Conservation (phyloP, 1,140 invertebrate genomes). For the Drosophila miranda region DNA sequence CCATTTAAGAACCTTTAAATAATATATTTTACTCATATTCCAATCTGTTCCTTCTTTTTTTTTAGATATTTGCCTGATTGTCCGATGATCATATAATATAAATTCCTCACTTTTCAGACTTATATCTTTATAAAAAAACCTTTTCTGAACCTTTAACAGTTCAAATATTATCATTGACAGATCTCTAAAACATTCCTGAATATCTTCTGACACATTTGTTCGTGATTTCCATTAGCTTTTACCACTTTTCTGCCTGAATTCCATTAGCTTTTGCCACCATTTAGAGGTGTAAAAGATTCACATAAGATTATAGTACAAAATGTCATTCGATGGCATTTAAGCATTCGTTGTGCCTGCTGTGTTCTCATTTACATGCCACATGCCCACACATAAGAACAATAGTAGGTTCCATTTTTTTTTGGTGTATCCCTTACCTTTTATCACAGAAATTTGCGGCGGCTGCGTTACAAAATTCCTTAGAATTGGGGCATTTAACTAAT, state of each 20-base stretch:
- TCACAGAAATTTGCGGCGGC: conserved; percentile 82
- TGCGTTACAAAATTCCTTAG: conserved; percentile 82
- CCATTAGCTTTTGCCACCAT: conserved; percentile 5
- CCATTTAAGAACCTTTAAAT: no score
- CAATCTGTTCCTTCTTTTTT: no score
- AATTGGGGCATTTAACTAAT: conserved; percentile 83
- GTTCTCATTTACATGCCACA: conserved; percentile 7
- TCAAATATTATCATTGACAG: conserved; percentile 22
- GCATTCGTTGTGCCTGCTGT: neutral
- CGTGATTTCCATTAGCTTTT: no score
- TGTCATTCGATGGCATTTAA: conserved; percentile 38
- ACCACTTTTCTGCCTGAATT: neutral
- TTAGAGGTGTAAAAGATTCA: conserved; percentile 24
- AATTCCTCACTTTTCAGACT: neutral
- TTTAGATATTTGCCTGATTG: no score
- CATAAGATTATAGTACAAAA: conserved; percentile 16
- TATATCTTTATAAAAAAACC: neutral
- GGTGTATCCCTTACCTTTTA: conserved; percentile 77
- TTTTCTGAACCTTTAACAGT: conserved; percentile 19
- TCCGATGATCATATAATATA: no score
- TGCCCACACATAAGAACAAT: neutral
- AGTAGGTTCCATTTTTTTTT: neutral
- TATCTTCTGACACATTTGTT: neutral
- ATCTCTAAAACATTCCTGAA: conserved; percentile 8
- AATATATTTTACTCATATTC: no score